These are phyloP conservation scores for Latrodectus elegans DNA, from an alignment of 2,888 invertebrate genomes.

Conservation along the genomic window DNA sequence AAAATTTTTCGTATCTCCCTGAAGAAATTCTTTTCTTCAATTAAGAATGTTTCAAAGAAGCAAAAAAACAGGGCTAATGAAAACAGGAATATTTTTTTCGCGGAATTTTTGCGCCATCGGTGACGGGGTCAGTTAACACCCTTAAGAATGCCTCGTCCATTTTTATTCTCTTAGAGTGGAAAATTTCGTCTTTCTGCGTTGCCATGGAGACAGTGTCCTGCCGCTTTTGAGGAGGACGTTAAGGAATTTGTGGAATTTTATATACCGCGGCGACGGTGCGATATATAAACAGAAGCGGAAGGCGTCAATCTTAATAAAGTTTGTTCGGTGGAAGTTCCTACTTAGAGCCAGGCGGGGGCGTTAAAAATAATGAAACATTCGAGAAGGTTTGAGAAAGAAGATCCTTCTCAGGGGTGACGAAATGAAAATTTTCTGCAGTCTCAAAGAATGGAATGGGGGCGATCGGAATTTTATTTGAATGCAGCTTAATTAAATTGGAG, in stretches of 20 bases:
- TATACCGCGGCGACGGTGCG: neutral
- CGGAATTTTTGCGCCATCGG: too few species aligned
- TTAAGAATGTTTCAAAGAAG: too few species aligned
- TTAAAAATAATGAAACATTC: slow-evolving; percentile 18
- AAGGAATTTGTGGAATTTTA: slow-evolving; percentile 37
- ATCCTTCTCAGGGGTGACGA: neutral
- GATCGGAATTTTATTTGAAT: too few species aligned
- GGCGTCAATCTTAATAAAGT: slow-evolving; percentile 46
- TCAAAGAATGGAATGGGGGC: too few species aligned
- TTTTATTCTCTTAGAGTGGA: neutral
- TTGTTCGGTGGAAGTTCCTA: neutral
- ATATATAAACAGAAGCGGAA: slow-evolving; percentile 3
- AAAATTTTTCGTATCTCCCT: too few species aligned
- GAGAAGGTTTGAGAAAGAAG: neutral
- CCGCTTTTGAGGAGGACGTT: slow-evolving; percentile 4
- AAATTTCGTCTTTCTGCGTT: neutral
- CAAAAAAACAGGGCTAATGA: too few species aligned
- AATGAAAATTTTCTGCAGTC: neutral
- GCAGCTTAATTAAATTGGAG: too few species aligned
- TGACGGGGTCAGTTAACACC: neutral
- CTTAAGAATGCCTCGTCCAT: neutral
- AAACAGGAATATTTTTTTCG: too few species aligned
- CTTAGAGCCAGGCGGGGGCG: neutral
- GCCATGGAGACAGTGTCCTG: slow-evolving; percentile 18
- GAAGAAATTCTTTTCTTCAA: too few species aligned